Conservation (phyloP, 1,140 invertebrate genomes). For the Drosophila navojoa region DNA sequence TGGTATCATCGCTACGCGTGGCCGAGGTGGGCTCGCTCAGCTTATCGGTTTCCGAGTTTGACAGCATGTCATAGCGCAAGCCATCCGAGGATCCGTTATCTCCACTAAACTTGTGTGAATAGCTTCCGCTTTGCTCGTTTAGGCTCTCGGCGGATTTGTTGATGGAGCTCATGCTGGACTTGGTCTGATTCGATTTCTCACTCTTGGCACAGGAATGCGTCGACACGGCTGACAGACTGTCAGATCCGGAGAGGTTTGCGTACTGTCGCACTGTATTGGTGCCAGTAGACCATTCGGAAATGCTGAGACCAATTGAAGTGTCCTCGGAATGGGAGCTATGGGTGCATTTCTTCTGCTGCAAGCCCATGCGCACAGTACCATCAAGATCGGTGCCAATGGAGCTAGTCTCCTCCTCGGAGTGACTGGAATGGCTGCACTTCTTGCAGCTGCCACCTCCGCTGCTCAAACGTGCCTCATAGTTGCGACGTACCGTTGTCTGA, state of each 20-base stretch:
- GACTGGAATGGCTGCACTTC: constrained; percentile 87
- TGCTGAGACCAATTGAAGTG: constrained; percentile 91
- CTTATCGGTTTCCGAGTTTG: constrained; percentile 86
- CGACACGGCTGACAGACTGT: constrained; percentile 86
- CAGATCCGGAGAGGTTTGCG: constrained; percentile 88
- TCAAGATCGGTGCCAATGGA: constrained; percentile 89
- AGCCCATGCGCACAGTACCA: constrained; percentile 90
- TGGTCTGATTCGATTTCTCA: constrained; percentile 87
- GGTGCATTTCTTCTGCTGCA: constrained; percentile 90
- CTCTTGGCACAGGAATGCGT: constrained; percentile 86
- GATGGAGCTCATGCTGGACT: constrained; percentile 84
- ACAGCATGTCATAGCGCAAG: constrained; percentile 85
- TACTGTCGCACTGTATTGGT: constrained; percentile 91
- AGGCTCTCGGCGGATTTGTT: constrained; percentile 83
- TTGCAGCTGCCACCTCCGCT: constrained; percentile 85
- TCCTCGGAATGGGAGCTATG: constrained; percentile 92
- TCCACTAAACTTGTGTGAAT: constrained; percentile 79
- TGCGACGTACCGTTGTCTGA: constrained; percentile 75
- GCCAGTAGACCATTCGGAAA: constrained; percentile 93
- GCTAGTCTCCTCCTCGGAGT: constrained; percentile 88
- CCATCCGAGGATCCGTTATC: constrained; percentile 82
- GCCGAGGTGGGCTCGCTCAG: constrained; percentile 84
- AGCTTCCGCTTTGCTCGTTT: constrained; percentile 80
- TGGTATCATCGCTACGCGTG: constrained; percentile 86
- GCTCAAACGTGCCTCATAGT: constrained; percentile 78